Conservation (phyloP, 2,888 invertebrate species). For the Cephalotes varians region DNA sequence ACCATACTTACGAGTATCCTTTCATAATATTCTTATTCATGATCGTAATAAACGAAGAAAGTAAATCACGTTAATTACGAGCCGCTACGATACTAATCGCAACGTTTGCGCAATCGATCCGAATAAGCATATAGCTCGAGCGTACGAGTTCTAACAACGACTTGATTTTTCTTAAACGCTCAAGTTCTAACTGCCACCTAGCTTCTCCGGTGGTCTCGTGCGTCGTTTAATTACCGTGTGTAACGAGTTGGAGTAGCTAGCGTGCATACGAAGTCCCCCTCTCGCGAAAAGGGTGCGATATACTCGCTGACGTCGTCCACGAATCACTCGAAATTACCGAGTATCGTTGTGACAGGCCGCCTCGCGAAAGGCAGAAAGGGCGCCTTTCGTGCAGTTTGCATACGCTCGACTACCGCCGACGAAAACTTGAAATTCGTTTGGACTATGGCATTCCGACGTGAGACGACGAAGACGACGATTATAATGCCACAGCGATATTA, state of each 20-base stretch:
- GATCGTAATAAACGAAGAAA: not conserved
- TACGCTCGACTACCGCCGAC: conserved; percentile 13
- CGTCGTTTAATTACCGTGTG: conserved; percentile 85
- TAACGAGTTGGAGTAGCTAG: conserved; percentile 85
- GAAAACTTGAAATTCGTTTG: conserved; percentile 49
- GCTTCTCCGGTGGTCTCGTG: conserved; percentile 81
- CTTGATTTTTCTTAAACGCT: conserved; percentile 62
- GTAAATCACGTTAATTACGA: conserved; percentile 15
- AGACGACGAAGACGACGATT: conserved; percentile 7
- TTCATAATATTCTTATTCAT: not conserved
- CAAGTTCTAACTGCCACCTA: conserved; percentile 61
- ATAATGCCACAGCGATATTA: conserved; percentile 29
- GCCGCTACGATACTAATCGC: conserved; percentile 9
- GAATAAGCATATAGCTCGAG: conserved; percentile 2
- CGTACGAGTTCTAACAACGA: conserved; percentile 76
- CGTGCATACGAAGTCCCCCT: conserved; percentile 82
- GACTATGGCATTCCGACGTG: conserved; percentile 39
- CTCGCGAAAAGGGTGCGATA: conserved; percentile 76
- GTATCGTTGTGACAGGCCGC: conserved; percentile 71
- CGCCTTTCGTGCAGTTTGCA: conserved; percentile 54
- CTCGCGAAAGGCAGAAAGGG: conserved; percentile 42
- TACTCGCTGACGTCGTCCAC: conserved; percentile 78
- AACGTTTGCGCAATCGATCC: conserved; percentile 37
- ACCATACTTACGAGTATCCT: too few species aligned
- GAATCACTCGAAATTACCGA: conserved; percentile 79